Conservation (phyloP, 1,140 invertebrate genomes). For the Galleria mellonella region DNA sequence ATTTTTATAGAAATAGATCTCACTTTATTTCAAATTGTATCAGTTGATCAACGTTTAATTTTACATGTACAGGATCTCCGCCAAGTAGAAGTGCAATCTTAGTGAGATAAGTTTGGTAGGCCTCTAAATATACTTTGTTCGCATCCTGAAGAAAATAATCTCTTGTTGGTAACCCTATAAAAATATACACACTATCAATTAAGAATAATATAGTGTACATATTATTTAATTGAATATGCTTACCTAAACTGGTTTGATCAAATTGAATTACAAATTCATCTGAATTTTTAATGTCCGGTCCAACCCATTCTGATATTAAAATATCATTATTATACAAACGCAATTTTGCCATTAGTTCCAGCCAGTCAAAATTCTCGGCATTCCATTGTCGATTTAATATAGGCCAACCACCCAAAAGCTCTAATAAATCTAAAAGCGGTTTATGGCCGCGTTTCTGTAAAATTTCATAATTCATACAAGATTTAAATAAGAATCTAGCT, state of each 20-base stretch:
- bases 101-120: conserved; percentile 87
- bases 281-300: conserved; percentile 92
- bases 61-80: conserved; percentile 76
- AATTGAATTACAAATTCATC: conserved; percentile 90
- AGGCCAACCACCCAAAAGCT: conserved; percentile 90
- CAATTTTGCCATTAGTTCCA: conserved; percentile 83
- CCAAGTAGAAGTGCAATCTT: conserved; percentile 81
- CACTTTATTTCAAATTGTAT: conserved; percentile 87
- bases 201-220: conserved; percentile 1
- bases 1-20: conserved; percentile 10
- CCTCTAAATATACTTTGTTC: conserved; percentile 82
- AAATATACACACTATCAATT: neutral
- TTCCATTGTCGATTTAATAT: conserved; percentile 81
- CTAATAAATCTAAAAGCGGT: conserved; percentile 83
- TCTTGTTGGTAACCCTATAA: conserved; percentile 82
- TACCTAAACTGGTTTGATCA: conserved; percentile 89
- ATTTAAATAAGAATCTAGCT: conserved; percentile 87
- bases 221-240: conserved; percentile 1
- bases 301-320: conserved; percentile 88
- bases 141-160: conserved; percentile 87
- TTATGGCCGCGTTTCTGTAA: conserved; percentile 80
- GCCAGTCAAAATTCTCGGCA: conserved; percentile 81
- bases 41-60: conserved; percentile 81
- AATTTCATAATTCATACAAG: conserved; percentile 88
- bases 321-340: conserved; percentile 90